Evolutionary conservation across 1,140 invertebrate genomes (phyloP), one percentile per base, ranked within the genome.

Genomic region (Adelges cooleyi): DNA sequence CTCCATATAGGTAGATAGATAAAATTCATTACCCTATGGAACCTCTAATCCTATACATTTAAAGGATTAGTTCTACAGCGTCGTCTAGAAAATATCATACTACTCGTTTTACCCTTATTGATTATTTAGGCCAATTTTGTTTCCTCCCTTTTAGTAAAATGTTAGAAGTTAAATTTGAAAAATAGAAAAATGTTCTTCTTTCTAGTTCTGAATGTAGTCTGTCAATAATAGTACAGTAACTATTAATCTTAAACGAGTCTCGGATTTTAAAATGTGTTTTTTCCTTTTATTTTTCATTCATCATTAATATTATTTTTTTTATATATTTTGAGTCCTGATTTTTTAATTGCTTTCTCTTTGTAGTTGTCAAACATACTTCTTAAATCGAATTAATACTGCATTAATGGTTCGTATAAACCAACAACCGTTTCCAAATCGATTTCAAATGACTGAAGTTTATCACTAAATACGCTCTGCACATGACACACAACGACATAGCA

Each of bases 391-490:
- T 66, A 23, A 66, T 46, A 68, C n/a, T 22, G 62, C 48, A 48
- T 51, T 62, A 65, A 44, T 15, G 67, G 51, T 25, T 65, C 50
- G 27, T 67, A 67, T 23, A 62, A 53, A 42, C 23, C 18, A 40
- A 65, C 18, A 5, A 65, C 46, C 25, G 23, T 48, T 44, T 48
- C 42, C 15, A 66, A 27, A 18, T 66, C 52, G n/a, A 49, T n/a
- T n/a, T n/a, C n/a, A n/a, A n/a, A n/a, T n/a, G n/a, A n/a, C n/a
- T n/a, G n/a, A n/a, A n/a, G n/a, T n/a, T n/a, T n/a, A n/a, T n/a
- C n/a, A n/a, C n/a, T n/a, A n/a, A n/a, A n/a, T n/a, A n/a, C n/a
- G n/a, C n/a, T n/a, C n/a, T n/a, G n/a, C n/a, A n/a, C n/a, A n/a
- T n/a, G n/a, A n/a, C n/a, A n/a, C n/a, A n/a, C n/a, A n/a, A n/a